Base-by-base conservation (phyloP, 2,888 invertebrate genomes). In the Esperia sulphurella region DNA sequence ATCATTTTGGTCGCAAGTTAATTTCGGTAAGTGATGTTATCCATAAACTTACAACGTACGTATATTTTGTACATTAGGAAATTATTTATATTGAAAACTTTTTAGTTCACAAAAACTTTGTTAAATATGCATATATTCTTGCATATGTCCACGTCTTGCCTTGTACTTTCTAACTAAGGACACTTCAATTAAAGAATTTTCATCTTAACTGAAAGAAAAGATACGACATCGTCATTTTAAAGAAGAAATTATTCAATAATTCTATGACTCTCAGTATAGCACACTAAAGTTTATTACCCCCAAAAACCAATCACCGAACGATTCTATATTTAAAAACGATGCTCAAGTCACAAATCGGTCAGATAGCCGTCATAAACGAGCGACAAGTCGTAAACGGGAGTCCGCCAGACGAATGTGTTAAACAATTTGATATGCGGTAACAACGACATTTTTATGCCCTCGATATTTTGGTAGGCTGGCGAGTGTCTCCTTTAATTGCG, bases 371-470 rank as follows among this genome's bases (percentile, higher is more conserved):
- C 73, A 72, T 82, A 83, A 84, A 85, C 71, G 64, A 57, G 66
- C 71, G 77, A 79, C 79, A 75, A 69, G 75, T 77, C 77, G 79
- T 83, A 83, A 83, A 82, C 71, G 64, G 56, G 53, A 54, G 68
- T 66, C 61, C 60, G 65, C 60, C 59, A 57, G 65, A 59, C 75
- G 75, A 77, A 83, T 71, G 83, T 83, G 85, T 84, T 80, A 80
- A 83, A 83, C 82, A 84, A 83, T 83, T 83, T 80, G 85, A 85
- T 83, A 82, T 78, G 78, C 75, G 75, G 75, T 75, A 72, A 74
- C 74, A 77, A 71, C 75, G 82, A 80, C 81, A 68, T 80, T 83
- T 84, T 85, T 84, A 87, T 82, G 78, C 71, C 71, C 75, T 77
- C 75, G 78, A 84, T 86, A 86, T 86, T 84, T 86, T 73, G 79